Base-by-base conservation (phyloP, 2,113 vertebrate species). In the Lepus americanus region DNA sequence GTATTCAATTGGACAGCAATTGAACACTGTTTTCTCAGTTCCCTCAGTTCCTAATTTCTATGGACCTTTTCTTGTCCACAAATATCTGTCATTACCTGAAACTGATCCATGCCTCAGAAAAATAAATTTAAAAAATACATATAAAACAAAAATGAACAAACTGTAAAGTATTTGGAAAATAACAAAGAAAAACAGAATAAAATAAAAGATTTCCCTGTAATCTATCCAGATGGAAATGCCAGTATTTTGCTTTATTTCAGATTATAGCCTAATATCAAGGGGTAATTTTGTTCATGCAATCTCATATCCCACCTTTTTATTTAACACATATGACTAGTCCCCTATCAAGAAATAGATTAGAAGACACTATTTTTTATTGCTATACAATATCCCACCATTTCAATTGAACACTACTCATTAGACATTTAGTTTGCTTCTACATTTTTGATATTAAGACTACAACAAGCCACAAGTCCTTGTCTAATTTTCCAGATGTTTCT, bases 281-380 rank as follows among this genome's bases (percentile, higher is more conserved):
- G 17, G 39, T 77, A 39, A 69, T 69, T 88, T 74, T 64, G 11
- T 69, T 85, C 66, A 69, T 5, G 69, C 7, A 79, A 63, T 44
- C 78, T 74, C 33, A 44, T 33, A 53, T 39, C 44, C 6, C 33
- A 73, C 70, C 33, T 78, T 87, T 87, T 81, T 44, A 84, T 39
- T 91, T 69, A 69, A 25, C 7, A 13, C 73, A 44, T 27, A 67
- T 53, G 51, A 79, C 9, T 7, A 31, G 31, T 74, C n/a, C 61
- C 83, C 16, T 33, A 61, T 29, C 36, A 77, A 6, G 23, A 78
- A 93, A 73, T 13, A 22, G 44, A 51, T 82, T 39, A 61, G 5
- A 90, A 81, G 44, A 92, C 17, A 61, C 53, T 73, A 33, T 63
- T 53, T 96, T 63, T 72, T 93, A 83, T 7, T 80, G 7, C 25